Base-by-base conservation (phyloP, 2,888 invertebrate species). In the Thymelicus sylvestris region DNA sequence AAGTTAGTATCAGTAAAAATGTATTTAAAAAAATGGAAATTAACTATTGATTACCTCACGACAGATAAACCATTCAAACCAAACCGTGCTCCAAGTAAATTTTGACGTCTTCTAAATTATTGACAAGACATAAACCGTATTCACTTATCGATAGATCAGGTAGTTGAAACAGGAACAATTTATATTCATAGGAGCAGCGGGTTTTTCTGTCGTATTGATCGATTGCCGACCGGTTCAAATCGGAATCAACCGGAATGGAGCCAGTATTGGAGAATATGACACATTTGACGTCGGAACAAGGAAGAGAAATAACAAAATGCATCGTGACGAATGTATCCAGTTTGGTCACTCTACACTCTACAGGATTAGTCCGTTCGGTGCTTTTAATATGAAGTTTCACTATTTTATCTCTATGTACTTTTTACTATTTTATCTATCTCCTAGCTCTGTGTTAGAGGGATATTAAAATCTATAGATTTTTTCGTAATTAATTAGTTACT, bases 81-180 rank as follows among this genome's bases (percentile, higher is more conserved):
- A 44, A 10, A 44, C 10, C 12, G 7, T 4, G 12, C 12, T 44
- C 3, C 8, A 44, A 44, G 8, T 44, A 4, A 44, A 44, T 12
- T 10, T 44, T 10, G 44, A 10, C 44, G 44, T 44, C 10, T 44
- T 44, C 44, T 44, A 63, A 41, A 65, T 57, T 19, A 10, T 19
- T 50, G 64, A 59, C 69, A 64, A 13, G 64, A 60, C 41, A 69
- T 52, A 50, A 70, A 59, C 69, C 5, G 39, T 64, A 64, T 63
- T 68, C 69, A 69, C 64, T 69, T 64, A 69, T 65, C 65, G 39
- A 48, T 19, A 70, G 60, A 41, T 60, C 31, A 31, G 70, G 60
- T 59, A 59, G 65, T 70, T 59, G 69, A 41, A 65, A 70, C 65
- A 65, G 70, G 70, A 70, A 70, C 60, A 65, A 65, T 70, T 65